phyloP scores from a whole-genome alignment of 2,113 vertebrate genomes.

The Ranitomeya variabilis region DNA sequence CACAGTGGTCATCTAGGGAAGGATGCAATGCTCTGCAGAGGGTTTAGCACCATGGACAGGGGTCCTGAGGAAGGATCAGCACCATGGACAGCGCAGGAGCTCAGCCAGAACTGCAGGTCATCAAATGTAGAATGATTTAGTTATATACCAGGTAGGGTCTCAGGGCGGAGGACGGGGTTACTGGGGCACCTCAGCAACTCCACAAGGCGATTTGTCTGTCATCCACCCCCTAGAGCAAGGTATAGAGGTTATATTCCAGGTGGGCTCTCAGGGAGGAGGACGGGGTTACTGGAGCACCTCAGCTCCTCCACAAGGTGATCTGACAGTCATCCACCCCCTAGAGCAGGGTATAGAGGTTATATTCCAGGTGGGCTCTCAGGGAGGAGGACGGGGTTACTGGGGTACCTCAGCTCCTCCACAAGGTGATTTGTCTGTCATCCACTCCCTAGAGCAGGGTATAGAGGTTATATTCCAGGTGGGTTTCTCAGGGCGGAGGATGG shows the following conservation, averaged over 20 bases:
- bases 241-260: not conserved
- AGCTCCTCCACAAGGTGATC: too few species aligned
- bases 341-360: too few species aligned
- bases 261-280: not conserved
- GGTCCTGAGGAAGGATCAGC: not conserved
- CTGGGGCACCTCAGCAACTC: not conserved
- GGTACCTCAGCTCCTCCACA: too few species aligned
- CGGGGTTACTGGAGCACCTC: too few species aligned
- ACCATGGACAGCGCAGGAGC: not conserved
- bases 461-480: not conserved
- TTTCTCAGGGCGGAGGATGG: not conserved
- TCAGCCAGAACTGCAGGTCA: not conserved
- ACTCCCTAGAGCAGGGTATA: too few species aligned
- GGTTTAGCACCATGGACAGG: not conserved
- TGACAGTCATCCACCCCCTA: too few species aligned
- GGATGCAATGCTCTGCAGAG: not conserved
- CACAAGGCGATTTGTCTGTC: not conserved
- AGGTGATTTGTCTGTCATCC: too few species aligned
- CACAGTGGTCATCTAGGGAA: not conserved
- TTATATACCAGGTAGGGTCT: not conserved
- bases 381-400: too few species aligned
- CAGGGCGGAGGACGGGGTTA: not conserved
- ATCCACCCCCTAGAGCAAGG: not conserved
- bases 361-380: not conserved
- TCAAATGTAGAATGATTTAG: too few species aligned